Evolutionary conservation across 2,888 invertebrate genomes (phyloP).

Genomic region (Athripsodes cinereus): DNA sequence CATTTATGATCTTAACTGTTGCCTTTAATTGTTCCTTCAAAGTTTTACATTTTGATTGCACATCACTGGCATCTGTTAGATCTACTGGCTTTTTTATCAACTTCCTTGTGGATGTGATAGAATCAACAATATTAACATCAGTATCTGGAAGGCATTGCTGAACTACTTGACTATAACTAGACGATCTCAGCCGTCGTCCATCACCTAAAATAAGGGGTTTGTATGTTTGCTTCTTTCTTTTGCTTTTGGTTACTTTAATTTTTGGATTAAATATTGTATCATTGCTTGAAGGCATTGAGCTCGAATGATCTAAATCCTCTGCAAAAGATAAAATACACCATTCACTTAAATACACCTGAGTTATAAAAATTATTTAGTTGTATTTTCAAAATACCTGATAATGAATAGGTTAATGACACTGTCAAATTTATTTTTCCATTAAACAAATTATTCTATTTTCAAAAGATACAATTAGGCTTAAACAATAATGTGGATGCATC

Average conservation of each 20-base stretch:
- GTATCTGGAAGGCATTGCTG: not conserved
- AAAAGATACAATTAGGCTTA: no score
- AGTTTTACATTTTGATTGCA: constrained; percentile 12
- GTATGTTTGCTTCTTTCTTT: not conserved
- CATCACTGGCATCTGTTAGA: constrained; percentile 9
- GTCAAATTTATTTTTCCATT: not conserved
- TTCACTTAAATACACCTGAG: no score
- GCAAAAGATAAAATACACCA: not conserved
- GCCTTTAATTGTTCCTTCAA: constrained; percentile 13
- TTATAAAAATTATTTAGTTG: no score
- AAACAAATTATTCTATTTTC: no score
- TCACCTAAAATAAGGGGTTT: not conserved
- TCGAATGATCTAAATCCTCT: not conserved
- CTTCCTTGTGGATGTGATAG: constrained; percentile 13
- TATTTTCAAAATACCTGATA: no score
- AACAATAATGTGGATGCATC: no score
- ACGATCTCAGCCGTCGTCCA: not conserved
- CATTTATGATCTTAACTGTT: constrained; percentile 7
- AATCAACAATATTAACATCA: not conserved
- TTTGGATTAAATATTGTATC: not conserved
- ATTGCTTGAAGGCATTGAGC: not conserved
- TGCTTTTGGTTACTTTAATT: not conserved
- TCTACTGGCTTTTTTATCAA: constrained; percentile 16
- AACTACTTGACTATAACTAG: not conserved
- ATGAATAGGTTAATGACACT: not conserved